Evolutionary conservation across 2,888 invertebrate genomes (phyloP).

Genomic region (Mactromeris polynyma): DNA sequence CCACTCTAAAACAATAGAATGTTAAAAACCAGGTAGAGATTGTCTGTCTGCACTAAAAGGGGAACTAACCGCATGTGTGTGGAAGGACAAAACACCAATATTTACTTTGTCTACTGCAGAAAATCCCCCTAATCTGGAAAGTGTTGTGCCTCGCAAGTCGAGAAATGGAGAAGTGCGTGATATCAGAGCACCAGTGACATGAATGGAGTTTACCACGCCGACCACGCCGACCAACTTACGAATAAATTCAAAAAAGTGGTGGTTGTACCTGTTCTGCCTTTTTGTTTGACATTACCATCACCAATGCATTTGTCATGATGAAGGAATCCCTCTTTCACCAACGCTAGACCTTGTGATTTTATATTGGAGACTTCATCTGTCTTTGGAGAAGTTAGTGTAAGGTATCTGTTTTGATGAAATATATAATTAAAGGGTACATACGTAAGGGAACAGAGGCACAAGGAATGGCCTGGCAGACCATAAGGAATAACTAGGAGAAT

Average conservation of each 20-base stretch:
- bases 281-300: background rate
- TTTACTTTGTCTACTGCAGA: background rate
- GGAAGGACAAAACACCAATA: slow-evolving; percentile 33
- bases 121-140: background rate
- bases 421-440: too few species aligned
- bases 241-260: background rate
- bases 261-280: too few species aligned
- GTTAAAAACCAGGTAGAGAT: background rate
- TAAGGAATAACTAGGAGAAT: too few species aligned
- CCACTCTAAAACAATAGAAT: background rate
- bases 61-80: background rate
- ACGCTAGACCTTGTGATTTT: background rate
- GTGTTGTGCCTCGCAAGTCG: background rate
- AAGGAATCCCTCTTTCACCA: slow-evolving; percentile 16
- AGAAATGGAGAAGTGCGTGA: background rate
- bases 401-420: too few species aligned
- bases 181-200: background rate
- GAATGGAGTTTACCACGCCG: slow-evolving; percentile 16
- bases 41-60: background rate
- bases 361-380: too few species aligned
- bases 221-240: slow-evolving; percentile 10
- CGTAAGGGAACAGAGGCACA: too few species aligned
- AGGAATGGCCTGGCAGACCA: too few species aligned
- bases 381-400: too few species aligned
- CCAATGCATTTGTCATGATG: slow-evolving; percentile 13